Base-by-base conservation (phyloP, 2,797 vertebrate genomes). In the Schizopygopsis pylzovi region DNA sequence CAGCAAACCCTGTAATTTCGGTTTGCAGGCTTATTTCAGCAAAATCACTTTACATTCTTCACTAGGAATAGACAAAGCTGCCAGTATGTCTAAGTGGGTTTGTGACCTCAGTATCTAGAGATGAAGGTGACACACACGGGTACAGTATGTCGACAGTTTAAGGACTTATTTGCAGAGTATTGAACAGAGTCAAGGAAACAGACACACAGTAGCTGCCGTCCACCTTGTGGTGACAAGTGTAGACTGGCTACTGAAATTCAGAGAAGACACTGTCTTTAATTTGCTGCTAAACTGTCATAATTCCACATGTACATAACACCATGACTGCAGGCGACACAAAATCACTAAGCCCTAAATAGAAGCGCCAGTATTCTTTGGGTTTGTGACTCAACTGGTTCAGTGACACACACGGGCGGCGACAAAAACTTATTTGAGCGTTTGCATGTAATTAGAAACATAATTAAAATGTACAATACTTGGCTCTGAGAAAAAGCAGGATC, bases 21-120 rank as follows among this genome's bases (percentile, higher is more conserved):
- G 90, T 92, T 91, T 89, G 89, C 90, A 91, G 91, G 91, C 89
- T 92, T 76, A 91, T 91, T 91, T 90, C 82, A 87, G 83, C 81
- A 79, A 65, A 82, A 88, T 92, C 80, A 84, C 87, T 85, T 84
- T 75, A 22, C 82, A 78, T 88, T 89, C 75, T 65, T 90, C 54
- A 88, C 61, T n/a, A 76, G 85, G 61, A 79, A 89, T n/a, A 90
- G 70, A 87, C 73, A 84, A 91, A 92, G 84, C 83, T 79, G 76
- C 65, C n/a, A n/a, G n/a, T n/a, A n/a, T 84, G 83, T 72, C 54
- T 68, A 80, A 85, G 63, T 1, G 59, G 45, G 45, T n/a, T n/a
- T 16, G 18, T 1, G 25, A 28, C 25, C 47, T 10, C 54, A 4
- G 54, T 39, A 72, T 68, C 6, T 12, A n/a, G 33, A 59, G 61